Evolutionary conservation across 2,888 invertebrate species (phyloP).

Genomic region (Cryptus viduatorius): DNA sequence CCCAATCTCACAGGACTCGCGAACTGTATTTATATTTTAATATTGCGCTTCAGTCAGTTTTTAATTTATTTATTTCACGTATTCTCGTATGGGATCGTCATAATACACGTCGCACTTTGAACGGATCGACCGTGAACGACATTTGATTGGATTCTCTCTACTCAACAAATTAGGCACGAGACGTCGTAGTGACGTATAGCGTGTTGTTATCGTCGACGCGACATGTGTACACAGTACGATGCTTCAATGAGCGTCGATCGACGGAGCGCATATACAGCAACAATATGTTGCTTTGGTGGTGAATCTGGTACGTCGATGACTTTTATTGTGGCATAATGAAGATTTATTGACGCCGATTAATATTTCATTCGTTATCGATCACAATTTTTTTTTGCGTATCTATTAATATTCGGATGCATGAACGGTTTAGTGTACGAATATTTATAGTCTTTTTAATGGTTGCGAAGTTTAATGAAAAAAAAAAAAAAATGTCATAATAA

Average conservation of each 20-base stretch:
- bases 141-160: constrained; percentile 31
- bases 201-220: constrained; percentile 34
- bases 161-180: constrained; percentile 54
- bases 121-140: constrained; percentile 37
- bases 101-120: constrained; percentile 15
- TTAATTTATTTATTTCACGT: background rate
- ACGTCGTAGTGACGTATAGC: constrained; percentile 30
- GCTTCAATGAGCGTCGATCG: constrained; percentile 20
- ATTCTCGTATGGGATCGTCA: constrained; percentile 14
- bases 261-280: background rate
- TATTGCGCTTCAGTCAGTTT: background rate
- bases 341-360: too few species aligned
- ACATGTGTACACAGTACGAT: background rate
- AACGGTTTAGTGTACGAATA: too few species aligned
- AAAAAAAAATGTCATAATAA: too few species aligned
- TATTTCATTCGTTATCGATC: too few species aligned
- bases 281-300: background rate
- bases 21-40: too few species aligned
- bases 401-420: too few species aligned
- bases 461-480: too few species aligned
- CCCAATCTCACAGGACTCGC: too few species aligned
- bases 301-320: background rate
- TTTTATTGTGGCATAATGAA: too few species aligned
- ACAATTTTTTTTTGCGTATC: too few species aligned
- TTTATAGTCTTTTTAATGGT: too few species aligned